A percentile compares a stretch with the other conserved stretches of the same genome.
Conservation (phyloP, 2,888 invertebrate genomes). For the Syritta pipiens region DNA sequence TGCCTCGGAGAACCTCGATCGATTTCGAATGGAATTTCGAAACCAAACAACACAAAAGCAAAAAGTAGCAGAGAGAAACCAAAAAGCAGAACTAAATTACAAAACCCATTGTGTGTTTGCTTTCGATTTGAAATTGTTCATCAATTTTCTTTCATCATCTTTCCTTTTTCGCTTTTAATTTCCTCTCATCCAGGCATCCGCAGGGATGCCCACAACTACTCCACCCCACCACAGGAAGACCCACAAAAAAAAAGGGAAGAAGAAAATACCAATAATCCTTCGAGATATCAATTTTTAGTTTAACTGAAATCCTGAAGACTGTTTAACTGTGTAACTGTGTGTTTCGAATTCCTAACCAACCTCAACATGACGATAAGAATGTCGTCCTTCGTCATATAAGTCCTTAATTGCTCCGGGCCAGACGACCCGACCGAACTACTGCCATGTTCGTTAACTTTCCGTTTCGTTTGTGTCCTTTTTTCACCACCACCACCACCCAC, state of each 20-base stretch:
- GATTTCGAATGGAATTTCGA: slow-evolving; percentile 31
- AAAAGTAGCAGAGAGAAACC: neutral
- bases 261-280: slow-evolving; percentile 16
- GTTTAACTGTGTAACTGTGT: too few species aligned
- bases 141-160: slow-evolving; percentile 41
- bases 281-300: slow-evolving; percentile 19
- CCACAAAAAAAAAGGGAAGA: neutral
- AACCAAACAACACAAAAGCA: neutral
- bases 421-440: neutral
- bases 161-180: slow-evolving; percentile 37
- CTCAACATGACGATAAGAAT: slow-evolving; percentile 6
- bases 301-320: slow-evolving; percentile 3
- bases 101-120: slow-evolving; percentile 44
- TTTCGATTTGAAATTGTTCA: slow-evolving; percentile 54
- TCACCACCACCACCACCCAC: too few species aligned
- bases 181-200: slow-evolving; percentile 7
- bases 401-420: slow-evolving; percentile 16
- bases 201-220: too few species aligned
- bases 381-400: slow-evolving; percentile 1
- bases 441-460: slow-evolving; percentile 5
- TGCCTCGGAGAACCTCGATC: neutral
- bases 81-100: slow-evolving; percentile 21
- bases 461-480: neutral
- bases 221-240: too few species aligned
- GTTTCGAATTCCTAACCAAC: slow-evolving; percentile 5